Evolutionary conservation across 2,797 vertebrate species (phyloP).

Genomic region (Mormyrops attenuatus): DNA sequence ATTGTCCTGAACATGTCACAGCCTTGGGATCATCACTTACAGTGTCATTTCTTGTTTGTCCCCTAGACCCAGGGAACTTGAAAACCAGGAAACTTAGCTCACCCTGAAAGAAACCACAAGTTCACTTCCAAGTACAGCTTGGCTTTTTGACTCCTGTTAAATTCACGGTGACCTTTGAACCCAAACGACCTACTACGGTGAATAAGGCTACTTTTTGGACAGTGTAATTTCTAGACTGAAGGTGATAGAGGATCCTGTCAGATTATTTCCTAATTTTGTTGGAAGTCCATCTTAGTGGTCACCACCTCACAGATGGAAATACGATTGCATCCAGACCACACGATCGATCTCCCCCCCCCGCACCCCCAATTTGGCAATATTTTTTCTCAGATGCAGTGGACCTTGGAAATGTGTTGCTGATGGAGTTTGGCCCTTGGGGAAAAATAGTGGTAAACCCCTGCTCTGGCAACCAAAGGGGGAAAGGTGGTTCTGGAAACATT

Average conservation of each 20-base stretch:
- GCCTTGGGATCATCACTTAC: background rate
- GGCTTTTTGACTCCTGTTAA: background rate
- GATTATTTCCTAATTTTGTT: background rate
- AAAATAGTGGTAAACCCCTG: background rate
- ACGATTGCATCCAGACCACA: background rate
- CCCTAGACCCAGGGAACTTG: constrained; percentile 38
- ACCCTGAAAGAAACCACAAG: constrained; percentile 9
- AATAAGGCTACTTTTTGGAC: background rate
- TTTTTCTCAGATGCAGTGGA: background rate
- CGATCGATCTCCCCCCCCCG: background rate
- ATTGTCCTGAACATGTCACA: background rate
- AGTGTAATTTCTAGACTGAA: background rate
- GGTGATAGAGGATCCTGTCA: background rate
- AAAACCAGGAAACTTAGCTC: constrained; percentile 34
- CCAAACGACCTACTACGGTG: background rate
- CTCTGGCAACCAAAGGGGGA: background rate
- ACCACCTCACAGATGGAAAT: background rate
- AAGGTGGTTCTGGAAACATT: background rate
- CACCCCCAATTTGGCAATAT: background rate
- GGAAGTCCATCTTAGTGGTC: background rate
- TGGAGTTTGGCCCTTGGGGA: background rate
- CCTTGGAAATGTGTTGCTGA: background rate
- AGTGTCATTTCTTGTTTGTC: constrained; percentile 13
- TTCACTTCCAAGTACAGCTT: background rate
- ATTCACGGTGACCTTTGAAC: background rate